Conservation (phyloP, 2,888 invertebrate species). For the Temnothorax rugatulus region DNA sequence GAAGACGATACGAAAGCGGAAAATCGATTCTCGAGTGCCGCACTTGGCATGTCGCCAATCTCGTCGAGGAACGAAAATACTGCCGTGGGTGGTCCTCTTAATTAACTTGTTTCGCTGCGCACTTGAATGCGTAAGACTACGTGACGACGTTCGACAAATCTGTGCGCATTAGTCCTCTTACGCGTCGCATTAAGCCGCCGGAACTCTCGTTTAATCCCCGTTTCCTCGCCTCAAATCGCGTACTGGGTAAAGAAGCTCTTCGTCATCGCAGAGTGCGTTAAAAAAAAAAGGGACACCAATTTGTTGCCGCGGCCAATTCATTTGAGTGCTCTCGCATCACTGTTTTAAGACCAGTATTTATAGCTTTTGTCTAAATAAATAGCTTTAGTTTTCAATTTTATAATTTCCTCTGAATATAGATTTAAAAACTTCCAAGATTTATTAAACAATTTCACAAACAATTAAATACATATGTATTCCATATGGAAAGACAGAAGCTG, state of each 20-base stretch:
- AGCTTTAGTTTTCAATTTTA: background rate
- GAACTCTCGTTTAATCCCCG: background rate
- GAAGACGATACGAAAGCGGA: conserved; percentile 8
- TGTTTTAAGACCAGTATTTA: background rate
- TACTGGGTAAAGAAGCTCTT: background rate
- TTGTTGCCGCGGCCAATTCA: background rate
- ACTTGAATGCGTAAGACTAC: conserved; percentile 48
- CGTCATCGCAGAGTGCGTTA: background rate
- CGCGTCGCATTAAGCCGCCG: conserved; percentile 7
- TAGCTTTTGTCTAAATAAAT: background rate
- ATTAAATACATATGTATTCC: background rate
- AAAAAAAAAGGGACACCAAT: background rate
- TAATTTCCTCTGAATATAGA: no score
- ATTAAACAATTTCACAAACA: background rate
- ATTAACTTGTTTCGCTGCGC: conserved; percentile 72
- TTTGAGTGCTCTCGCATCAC: background rate
- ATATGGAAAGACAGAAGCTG: background rate
- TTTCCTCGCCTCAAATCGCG: conserved; percentile 23
- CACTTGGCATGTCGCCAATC: conserved; percentile 73
- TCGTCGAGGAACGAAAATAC: conserved; percentile 41
- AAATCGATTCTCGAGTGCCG: conserved; percentile 57
- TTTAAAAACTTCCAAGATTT: background rate
- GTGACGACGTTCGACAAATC: conserved; percentile 49
- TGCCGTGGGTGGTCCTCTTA: conserved; percentile 70
- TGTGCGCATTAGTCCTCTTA: conserved; percentile 25